Evolutionary conservation across 2,113 vertebrate genomes (phyloP).

Genomic region (cattle (Bos taurus)): ARS-UCD2.0 NC_037333.1:99229001-99229500

Average conservation of each 20-base stretch:
- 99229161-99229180: background rate
- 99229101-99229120: slow-evolving; percentile 17
- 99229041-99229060: slow-evolving; percentile 50
- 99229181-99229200: background rate
- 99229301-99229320: background rate
- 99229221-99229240: background rate
- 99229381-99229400: slow-evolving; percentile 52
- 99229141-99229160: background rate
- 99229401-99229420: slow-evolving; percentile 54
- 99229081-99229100: slow-evolving; percentile 42
- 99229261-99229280: background rate
- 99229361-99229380: slow-evolving; percentile 2
- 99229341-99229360: background rate
- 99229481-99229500: slow-evolving; percentile 49
- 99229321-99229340: slow-evolving; percentile 27
- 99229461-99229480: slow-evolving; percentile 49
- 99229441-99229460: slow-evolving; percentile 59
- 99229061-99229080: slow-evolving; percentile 54
- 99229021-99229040: slow-evolving; percentile 32
- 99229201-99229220: background rate
- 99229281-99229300: background rate
- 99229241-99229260: background rate
- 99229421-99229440: slow-evolving; percentile 57
- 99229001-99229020: slow-evolving; percentile 50
- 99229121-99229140: background rate